Base-by-base conservation (phyloP, 2,888 invertebrate species). In the Pteria penguin region DNA sequence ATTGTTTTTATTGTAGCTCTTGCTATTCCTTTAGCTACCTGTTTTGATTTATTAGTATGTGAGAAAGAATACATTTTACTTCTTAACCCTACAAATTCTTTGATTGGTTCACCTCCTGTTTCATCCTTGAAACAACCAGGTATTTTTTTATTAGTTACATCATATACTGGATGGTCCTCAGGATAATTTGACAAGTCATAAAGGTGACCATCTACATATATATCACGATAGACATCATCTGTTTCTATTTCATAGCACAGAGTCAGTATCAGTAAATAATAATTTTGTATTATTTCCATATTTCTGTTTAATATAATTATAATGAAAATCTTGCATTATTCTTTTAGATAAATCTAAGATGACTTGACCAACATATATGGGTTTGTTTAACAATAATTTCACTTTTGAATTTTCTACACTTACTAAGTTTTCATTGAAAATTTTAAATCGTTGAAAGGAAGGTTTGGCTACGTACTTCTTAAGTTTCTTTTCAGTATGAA, bases 141-240 rank as follows among this genome's bases (percentile, higher is more conserved):
- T n/a, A n/a, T n/a, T n/a, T n/a, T 55, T n/a, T n/a, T n/a, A 67
- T 67, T 24, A 5, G 54, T 67, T 14, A 14, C 22, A n/a, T 67
- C 67, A 22, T 45, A 57, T 26, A 32, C 14, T 3, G 18, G 4
- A 24, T 58, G 60, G 45, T 36, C 60, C 45, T 36, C 27, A 29
- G 26, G 52, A 57, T 57, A 68, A 32, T 68, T 68, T 18, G 68
- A 68, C 27, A 68, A 55, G 18, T 69, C 69, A 18, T 36, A 69
- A 4, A 55, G n/a, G 45, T 63, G 33, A 26, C 27, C 45, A 63
- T 63, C 63, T 5, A 8, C 8, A 4, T 29, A 5, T 57, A 68
- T 68, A 31, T 68, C 68, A 27, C 18, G n/a, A 29, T 54, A 68
- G 1, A 55, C 22, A 22, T 68, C 57, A n/a, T 68, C 31, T 32